These are phyloP conservation scores for Microcebus lehilahytsara DNA, from an alignment of 2,113 vertebrate genomes.

Conservation along the genomic window DNA sequence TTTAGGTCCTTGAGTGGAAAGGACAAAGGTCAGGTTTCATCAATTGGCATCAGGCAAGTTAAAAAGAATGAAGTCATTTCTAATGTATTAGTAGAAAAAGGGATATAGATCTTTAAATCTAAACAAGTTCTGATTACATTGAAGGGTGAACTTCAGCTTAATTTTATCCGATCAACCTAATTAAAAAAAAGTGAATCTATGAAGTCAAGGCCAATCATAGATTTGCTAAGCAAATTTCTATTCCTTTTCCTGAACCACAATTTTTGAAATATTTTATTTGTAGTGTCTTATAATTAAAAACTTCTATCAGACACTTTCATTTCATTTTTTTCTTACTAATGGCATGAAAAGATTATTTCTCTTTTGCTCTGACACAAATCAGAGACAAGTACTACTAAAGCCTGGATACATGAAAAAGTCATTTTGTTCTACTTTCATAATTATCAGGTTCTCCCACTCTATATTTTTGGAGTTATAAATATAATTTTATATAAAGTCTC, in stretches of 20 bases:
- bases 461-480: not conserved
- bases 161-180: not conserved
- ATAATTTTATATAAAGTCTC: not conserved
- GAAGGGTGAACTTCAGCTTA: not conserved
- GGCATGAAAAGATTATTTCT: not conserved
- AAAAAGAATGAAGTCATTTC: not conserved
- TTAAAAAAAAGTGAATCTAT: not conserved
- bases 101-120: not conserved
- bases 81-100: not conserved
- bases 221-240: not conserved
- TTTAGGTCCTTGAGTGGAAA: not conserved
- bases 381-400: not conserved
- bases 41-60: not conserved
- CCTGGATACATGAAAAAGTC: not conserved
- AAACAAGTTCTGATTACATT: not conserved
- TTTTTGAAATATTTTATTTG: not conserved
- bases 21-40: not conserved
- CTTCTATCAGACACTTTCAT: not conserved
- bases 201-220: not conserved
- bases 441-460: not conserved
- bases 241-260: not conserved
- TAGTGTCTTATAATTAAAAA: not conserved
- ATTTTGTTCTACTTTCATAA: not conserved
- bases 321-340: not conserved
- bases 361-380: not conserved